Evolutionary conservation across 2,888 invertebrate species (phyloP), one percentile per base, ranked within the genome.

Genomic region (Melanophora roralis): DNA sequence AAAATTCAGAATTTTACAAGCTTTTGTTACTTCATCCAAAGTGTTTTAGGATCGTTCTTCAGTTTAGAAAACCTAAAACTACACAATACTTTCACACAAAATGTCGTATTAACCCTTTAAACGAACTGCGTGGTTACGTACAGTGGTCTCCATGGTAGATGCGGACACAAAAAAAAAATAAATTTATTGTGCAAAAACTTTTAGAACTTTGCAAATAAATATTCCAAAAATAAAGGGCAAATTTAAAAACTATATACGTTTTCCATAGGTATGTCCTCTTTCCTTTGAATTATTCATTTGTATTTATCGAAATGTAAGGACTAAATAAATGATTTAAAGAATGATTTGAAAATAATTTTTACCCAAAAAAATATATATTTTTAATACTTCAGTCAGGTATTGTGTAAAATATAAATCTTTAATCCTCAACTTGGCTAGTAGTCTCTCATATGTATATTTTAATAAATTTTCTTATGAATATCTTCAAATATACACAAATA

Each of bases 121-220:
- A 73, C 6, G 59, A 76, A 85, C 85, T 86, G 86, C 87, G 89
- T 89, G 88, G 89, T 89, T 89, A 88, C 89, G 89, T 89, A 87
- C 89, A 89, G 89, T 88, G 89, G 88, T 88, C 88, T 89, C 89
- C 89, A 89, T 89, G 89, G 89, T 89, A 89, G 89, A 89, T 89
- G 86, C 86, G 89, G 89, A 89, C 89, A 87, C 84, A 84, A 83
- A 83, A 64, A 40, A 68, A 65, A 34, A 27, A 16, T 6, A 40
- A 55, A 1, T 19, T 49, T 34, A 68, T 34, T n/a, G n/a, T n/a
- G n/a, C n/a, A n/a, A n/a, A n/a, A n/a, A n/a, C n/a, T n/a, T n/a
- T n/a, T n/a, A n/a, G n/a, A n/a, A n/a, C n/a, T n/a, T 9, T 59
- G n/a, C 16, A n/a, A 57, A 38, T 38, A 27, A 49, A 49, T 16